Conservation (phyloP, 2,113 vertebrate species). For the Sinocyclocheilus maitianheensis region DNA sequence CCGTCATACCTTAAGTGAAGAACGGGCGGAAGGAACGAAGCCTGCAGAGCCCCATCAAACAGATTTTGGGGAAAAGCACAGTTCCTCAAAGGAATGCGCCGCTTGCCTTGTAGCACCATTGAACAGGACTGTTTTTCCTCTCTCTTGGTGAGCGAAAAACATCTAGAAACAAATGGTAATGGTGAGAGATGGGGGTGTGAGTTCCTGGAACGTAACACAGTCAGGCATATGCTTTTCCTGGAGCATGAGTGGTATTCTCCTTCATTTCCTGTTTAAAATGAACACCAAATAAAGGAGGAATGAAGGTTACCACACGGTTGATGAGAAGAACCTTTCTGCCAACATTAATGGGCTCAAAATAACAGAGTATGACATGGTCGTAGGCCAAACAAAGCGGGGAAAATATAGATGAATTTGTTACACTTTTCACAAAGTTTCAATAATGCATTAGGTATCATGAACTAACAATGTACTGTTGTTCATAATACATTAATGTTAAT, state of each 20-base stretch:
- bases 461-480: neutral
- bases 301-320: slow-evolving; percentile 46
- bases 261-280: slow-evolving; percentile 74
- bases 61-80: slow-evolving; percentile 55
- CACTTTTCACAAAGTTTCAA: neutral
- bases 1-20: slow-evolving; percentile 41
- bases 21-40: slow-evolving; percentile 49
- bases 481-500: neutral
- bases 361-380: neutral
- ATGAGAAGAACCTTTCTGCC: slow-evolving; percentile 28
- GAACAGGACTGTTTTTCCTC: slow-evolving; percentile 52
- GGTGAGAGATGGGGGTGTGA: slow-evolving; percentile 53
- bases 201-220: slow-evolving; percentile 63
- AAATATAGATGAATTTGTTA: neutral
- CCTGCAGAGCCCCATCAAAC: slow-evolving; percentile 46
- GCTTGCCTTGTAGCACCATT: slow-evolving; percentile 44
- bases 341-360: slow-evolving; percentile 13
- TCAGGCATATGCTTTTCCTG: slow-evolving; percentile 65
- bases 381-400: neutral
- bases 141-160: slow-evolving; percentile 54
- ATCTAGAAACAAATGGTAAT: slow-evolving; percentile 51
- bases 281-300: slow-evolving; percentile 58
- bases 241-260: slow-evolving; percentile 76
- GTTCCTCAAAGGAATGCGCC: slow-evolving; percentile 48
- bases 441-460: neutral